These are phyloP conservation scores for Cinclus mexicanus DNA, from an alignment of 2,113 vertebrate genomes.

Conservation along the genomic window DNA sequence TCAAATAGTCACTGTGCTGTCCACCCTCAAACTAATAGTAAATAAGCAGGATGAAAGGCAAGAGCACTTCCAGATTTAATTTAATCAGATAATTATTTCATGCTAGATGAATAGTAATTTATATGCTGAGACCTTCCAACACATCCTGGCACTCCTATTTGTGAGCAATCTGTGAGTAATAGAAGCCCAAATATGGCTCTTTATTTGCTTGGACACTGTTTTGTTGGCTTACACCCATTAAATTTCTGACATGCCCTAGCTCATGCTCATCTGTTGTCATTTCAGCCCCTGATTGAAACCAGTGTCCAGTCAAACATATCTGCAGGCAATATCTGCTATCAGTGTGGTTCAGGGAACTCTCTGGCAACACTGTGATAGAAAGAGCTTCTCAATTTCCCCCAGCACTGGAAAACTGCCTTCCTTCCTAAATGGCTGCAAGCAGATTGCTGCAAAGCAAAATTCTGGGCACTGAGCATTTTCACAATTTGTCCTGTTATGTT, in stretches of 20 bases:
- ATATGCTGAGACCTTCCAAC: constrained; percentile 21
- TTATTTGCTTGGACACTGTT: not conserved
- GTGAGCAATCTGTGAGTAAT: constrained; percentile 50
- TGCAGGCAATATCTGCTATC: not conserved
- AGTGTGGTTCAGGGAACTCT: not conserved
- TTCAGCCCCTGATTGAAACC: not conserved
- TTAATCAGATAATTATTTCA: constrained; percentile 42
- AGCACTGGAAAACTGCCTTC: not conserved
- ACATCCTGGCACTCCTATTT: constrained; percentile 3
- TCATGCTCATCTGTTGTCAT: not conserved
- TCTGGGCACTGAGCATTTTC: not conserved
- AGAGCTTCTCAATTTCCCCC: not conserved
- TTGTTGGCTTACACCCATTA: not conserved
- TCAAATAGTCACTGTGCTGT: not conserved
- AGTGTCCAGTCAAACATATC: not conserved
- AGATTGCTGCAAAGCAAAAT: not conserved
- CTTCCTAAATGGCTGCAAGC: not conserved
- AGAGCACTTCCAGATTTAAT: not conserved
- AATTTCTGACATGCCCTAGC: not conserved
- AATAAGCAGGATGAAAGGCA: constrained; percentile 30
- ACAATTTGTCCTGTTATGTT: not conserved
- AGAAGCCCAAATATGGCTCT: constrained; percentile 2
- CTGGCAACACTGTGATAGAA: not conserved
- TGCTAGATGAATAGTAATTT: constrained; percentile 31
- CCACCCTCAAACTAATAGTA: not conserved